phyloP scores from a whole-genome alignment of 2,113 vertebrate species.

The Ciconia maguari region DNA sequence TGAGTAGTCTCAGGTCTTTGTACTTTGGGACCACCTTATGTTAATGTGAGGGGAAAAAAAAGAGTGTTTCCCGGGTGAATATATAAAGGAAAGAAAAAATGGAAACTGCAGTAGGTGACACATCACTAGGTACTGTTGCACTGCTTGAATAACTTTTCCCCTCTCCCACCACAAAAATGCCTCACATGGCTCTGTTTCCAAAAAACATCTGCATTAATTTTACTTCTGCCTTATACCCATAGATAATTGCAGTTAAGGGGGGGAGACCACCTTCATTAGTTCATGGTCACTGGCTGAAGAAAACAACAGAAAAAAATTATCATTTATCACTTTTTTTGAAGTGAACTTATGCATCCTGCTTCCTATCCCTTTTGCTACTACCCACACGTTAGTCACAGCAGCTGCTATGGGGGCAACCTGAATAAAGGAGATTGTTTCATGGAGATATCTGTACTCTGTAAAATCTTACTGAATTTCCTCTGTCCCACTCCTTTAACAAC shows the following conservation, averaged over 20 bases:
- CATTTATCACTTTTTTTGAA: not conserved
- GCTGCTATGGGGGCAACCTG: not conserved
- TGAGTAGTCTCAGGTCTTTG: fast-evolving
- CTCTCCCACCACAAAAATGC: not conserved
- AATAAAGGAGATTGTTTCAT: not conserved
- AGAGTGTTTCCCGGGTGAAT: not conserved
- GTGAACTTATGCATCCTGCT: not conserved
- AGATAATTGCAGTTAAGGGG: not conserved
- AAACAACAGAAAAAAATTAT: fast-evolving
- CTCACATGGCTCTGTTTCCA: not conserved
- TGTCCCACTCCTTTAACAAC: not conserved
- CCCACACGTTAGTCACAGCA: not conserved
- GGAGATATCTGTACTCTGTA: not conserved
- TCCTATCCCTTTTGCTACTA: not conserved
- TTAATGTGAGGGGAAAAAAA: not conserved
- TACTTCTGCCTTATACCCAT: not conserved
- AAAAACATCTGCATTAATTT: not conserved
- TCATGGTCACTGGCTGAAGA: not conserved
- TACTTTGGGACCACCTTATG: not conserved
- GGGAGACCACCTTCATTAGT: not conserved
- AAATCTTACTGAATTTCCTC: not conserved
- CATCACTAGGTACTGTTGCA: no score
- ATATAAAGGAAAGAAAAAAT: not conserved
- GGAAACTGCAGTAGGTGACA: not conserved
- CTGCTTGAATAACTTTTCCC: not conserved